A percentile compares a stretch with the other conserved stretches of the same genome.
These are phyloP conservation scores for Eptesicus fuscus DNA, from an alignment of 2,113 vertebrate species.

Conservation along the genomic window DNA sequence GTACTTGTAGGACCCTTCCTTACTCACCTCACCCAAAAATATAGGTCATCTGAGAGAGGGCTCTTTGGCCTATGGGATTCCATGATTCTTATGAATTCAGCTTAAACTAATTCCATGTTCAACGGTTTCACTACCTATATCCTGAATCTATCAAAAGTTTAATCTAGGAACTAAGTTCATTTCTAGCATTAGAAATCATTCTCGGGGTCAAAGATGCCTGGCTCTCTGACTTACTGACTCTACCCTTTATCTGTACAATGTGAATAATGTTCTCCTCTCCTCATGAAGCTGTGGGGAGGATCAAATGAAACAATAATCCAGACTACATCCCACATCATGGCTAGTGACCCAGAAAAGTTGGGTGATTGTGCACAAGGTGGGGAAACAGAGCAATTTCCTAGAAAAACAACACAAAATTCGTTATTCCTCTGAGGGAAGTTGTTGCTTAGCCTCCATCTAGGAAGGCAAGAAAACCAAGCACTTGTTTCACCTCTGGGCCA, in stretches of 20 bases:
- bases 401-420: neutral
- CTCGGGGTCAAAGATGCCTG: neutral
- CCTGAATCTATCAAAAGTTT: neutral
- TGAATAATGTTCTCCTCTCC: neutral
- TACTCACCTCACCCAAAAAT: neutral
- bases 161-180: neutral
- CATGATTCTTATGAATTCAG: neutral
- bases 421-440: neutral
- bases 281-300: neutral
- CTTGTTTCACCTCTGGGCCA: neutral
- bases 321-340: neutral
- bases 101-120: neutral
- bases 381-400: neutral
- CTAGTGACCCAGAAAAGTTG: neutral
- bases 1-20: neutral
- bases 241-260: neutral
- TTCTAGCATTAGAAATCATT: neutral
- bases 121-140: neutral
- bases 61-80: neutral
- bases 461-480: neutral
- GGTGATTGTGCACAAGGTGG: neutral
- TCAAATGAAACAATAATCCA: neutral
- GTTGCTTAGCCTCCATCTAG: neutral
- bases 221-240: neutral
- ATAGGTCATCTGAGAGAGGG: neutral